Evolutionary conservation across 2,797 vertebrate species (phyloP), one percentile per base, ranked within the genome.

Genomic region (Cichlasoma orientale): DNA sequence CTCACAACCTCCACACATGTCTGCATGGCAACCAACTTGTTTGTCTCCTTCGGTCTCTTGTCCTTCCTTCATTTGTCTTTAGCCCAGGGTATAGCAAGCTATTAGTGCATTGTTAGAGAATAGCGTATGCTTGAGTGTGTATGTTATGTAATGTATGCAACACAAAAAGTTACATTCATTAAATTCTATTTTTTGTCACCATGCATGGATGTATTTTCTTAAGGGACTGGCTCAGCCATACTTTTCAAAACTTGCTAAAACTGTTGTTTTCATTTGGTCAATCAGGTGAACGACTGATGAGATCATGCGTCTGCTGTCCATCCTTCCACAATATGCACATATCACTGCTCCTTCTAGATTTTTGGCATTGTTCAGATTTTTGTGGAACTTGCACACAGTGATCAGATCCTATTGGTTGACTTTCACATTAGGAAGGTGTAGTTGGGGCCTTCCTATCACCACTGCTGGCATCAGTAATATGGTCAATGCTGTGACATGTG

Each of bases 21-120:
- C 88, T 92, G 91, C 92, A 92, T 90, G 91, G 89, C 86, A 92
- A 94, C 92, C 85, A 76, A 77, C 80, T 84, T 90, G 89, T 92
- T 89, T 91, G 77, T 90, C 83, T 92, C 74, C 44, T 41, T 76
- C 72, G 11, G 7, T 63, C 21, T 82, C 25, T 18, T 54, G 59
- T 89, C 72, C 44, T 74, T 71, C 29, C 69, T 80, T 78, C 72
- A 66, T 76, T 82, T 78, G 54, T 82, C 78, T 83, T 82, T 47
- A 77, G 73, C 76, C 86, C 78, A 71, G 82, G 66, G 83, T 54
- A 55, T 19, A 56, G 55, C 27, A 5, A 74, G 61, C 4, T 23
- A 75, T 80, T 74, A 55, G 44, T 57, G 25, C 54, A 79, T 74
- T 72, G 75, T 54, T 19, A 56, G 66, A 61, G 36, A 56, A 31